Base-by-base conservation (phyloP, 2,888 invertebrate genomes). In the Acanthosepion pharaonis region DNA sequence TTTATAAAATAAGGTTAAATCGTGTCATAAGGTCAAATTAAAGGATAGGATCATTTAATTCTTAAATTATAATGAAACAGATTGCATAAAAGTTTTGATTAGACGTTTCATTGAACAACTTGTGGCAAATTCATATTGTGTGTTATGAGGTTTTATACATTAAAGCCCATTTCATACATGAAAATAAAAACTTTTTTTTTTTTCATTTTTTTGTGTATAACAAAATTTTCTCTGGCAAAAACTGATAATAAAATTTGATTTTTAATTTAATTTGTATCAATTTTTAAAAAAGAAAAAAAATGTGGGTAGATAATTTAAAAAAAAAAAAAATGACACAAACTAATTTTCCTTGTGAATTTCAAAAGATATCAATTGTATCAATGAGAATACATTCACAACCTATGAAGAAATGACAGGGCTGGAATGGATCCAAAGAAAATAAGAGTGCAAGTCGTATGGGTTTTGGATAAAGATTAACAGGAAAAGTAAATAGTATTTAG, bases 351-450 rank as follows among this genome's bases (percentile, higher is more conserved):
- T 78, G n/a, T 11, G 11, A 78, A 78, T 78, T n/a, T 78, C n/a
- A 78, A 78, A 78, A 78, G n/a, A 78, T 33, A n/a, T 78, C 9
- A 18, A 78, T 78, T 33, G 78, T n/a, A 78, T 78, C 78, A 78
- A 4, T 78, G 78, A 78, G 78, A 78, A 78, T 78, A n/a, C 78
- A 78, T 78, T 78, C 78, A 78, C 78, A 78, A 78, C 78, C 78
- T 78, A 33, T 78, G 11, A 78, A 78, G 78, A 78, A 78, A 11
- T 33, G 78, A 78, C 33, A 33, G 78, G 78, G 78, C 78, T 78
- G 78, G 78, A 78, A 78, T 78, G 78, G 78, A 78, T 78, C n/a
- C 78, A 78, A 33, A n/a, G 78, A n/a, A 78, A 78, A 33, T 5
- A 78, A 78, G 15, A 78, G n/a, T 78, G 78, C 78, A 78, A n/a